These are phyloP conservation scores for Empidonax traillii DNA, from an alignment of 2,113 vertebrate species.

Conservation along the genomic window DNA sequence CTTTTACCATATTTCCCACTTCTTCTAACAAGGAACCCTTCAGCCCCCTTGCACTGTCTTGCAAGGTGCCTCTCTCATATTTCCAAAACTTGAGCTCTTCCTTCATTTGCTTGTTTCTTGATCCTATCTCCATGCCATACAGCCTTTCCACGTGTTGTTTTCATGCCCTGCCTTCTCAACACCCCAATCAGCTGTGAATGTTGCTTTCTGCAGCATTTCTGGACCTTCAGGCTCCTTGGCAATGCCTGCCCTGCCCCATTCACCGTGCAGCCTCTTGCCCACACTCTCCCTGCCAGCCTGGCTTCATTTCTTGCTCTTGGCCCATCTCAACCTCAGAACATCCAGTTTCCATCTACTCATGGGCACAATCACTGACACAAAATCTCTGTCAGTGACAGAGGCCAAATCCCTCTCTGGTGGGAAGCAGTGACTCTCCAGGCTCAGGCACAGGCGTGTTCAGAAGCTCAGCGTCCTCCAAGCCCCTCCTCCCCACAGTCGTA, in stretches of 20 bases:
- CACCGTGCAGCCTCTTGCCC: neutral
- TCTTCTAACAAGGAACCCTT: neutral
- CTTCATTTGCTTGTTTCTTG: neutral
- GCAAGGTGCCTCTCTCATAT: neutral
- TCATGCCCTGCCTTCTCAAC: neutral
- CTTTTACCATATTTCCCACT: neutral
- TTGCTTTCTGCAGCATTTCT: neutral
- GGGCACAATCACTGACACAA: neutral
- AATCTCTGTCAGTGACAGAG: neutral
- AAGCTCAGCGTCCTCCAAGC: neutral
- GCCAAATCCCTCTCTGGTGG: neutral
- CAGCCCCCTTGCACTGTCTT: neutral
- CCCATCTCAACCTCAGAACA: accelerated
- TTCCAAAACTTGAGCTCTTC: neutral
- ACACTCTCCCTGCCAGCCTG: accelerated
- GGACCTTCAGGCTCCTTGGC: neutral
- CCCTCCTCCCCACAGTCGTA: neutral
- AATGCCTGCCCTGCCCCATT: neutral
- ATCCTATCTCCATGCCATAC: neutral
- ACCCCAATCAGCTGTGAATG: neutral
- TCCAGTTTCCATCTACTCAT: accelerated
- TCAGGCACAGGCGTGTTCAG: accelerated
- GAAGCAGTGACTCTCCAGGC: neutral
- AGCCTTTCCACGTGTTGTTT: neutral
- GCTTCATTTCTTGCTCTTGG: neutral